Evolutionary conservation across 1,140 invertebrate species (phyloP), one percentile per base, ranked within the genome.

Genomic region (Ceratina japonica): DNA sequence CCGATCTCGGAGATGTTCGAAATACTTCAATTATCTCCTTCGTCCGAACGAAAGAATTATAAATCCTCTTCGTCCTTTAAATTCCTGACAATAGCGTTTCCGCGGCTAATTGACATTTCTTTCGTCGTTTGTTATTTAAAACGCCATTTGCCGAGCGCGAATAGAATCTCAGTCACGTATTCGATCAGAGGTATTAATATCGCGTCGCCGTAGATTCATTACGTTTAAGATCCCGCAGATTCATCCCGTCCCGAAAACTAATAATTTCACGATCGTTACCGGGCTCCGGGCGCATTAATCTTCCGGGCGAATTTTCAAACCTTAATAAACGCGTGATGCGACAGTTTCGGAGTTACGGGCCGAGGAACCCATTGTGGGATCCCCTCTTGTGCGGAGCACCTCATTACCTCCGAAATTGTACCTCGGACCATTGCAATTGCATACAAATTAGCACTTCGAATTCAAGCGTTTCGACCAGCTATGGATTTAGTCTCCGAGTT

Each of bases 261-360:
- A 86, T 86, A 83, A 86, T 81, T 86, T 66, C 51, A 52, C 73
- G 75, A 71, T 85, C 71, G 76, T 85, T 85, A 44, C 72, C 61
- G 49, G 70, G 59, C n/a, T n/a, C n/a, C 51, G 27, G 74, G 59
- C 71, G 81, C 84, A 90, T 90, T 89, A 87, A 89, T 89, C 88
- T 89, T 86, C 65, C 61, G 27, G 22, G 8, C 27, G 82, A 85
- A 81, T 22, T 84, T 75, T 22, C 65, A 27, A 74, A 58, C 79
- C 58, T 71, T 80, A 75, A 87, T 83, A 76, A 87, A 74, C 54
- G 68, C 76, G 61, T 86, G 86, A 87, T 81, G 49, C 58, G 83
- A 82, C 70, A 78, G 54, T 85, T 86, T 81, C 51, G 58, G 7
- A 80, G 70, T 87, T 85, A 88, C 87, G 65, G 70, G 70, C 87